Evolutionary conservation across 2,797 vertebrate genomes (phyloP).

Genomic region (Diplodus sargus): DNA sequence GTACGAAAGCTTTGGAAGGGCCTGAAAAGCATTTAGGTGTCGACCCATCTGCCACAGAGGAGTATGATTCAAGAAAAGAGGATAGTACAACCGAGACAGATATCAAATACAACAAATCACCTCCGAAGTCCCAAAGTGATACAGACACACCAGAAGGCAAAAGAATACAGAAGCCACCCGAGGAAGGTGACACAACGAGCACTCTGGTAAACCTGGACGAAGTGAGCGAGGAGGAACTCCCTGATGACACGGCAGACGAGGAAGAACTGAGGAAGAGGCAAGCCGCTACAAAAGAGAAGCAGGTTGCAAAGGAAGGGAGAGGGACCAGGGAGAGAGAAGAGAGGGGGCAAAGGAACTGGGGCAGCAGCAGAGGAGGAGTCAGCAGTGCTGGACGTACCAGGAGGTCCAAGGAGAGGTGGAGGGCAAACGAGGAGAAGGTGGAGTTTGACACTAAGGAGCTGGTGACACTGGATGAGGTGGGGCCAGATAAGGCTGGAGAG

Average conservation of each 20-base stretch:
- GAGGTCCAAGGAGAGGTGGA: slow-evolving; percentile 21
- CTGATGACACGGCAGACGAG: slow-evolving; percentile 50
- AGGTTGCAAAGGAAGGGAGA: slow-evolving; percentile 57
- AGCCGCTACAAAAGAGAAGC: slow-evolving; percentile 29
- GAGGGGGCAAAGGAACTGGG: slow-evolving; percentile 41
- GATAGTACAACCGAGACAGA: not conserved
- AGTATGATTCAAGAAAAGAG: not conserved
- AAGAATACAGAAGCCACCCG: not conserved
- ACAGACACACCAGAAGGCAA: not conserved
- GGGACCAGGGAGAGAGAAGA: slow-evolving; percentile 61
- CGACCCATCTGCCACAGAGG: not conserved
- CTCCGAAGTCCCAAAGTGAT: not conserved
- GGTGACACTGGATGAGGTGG: slow-evolving; percentile 81
- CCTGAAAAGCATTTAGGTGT: not conserved
- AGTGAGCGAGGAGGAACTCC: slow-evolving; percentile 86
- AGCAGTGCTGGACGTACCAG: slow-evolving; percentile 11
- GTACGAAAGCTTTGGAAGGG: not conserved
- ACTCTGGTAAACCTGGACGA: slow-evolving; percentile 84
- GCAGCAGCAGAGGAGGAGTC: slow-evolving; percentile 28
- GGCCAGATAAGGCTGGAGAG: slow-evolving; percentile 65
- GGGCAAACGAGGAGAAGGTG: not conserved
- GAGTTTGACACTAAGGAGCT: slow-evolving; percentile 50
- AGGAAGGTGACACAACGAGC: not conserved
- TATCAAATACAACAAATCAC: not conserved
- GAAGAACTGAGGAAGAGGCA: slow-evolving; percentile 54